Evolutionary conservation across 2,888 invertebrate genomes (phyloP).

Genomic region (Nomada ruficornis): DNA sequence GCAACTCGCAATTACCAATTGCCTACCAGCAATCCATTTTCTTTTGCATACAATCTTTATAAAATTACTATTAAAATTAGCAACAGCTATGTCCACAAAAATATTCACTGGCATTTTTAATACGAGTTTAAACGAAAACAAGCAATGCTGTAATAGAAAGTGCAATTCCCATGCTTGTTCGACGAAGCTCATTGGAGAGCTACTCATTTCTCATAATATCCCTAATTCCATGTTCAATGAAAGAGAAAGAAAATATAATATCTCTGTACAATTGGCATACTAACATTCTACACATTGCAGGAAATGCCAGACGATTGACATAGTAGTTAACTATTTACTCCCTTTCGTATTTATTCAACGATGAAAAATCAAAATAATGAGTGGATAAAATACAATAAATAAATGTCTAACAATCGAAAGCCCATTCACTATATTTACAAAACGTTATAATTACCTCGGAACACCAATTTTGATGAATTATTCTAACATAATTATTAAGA

Average conservation of each 20-base stretch:
- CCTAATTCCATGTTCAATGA: background rate
- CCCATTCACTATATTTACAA: background rate
- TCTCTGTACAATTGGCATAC: slow-evolving; percentile 25
- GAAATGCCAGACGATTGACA: background rate
- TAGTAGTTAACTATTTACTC: background rate
- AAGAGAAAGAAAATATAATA: slow-evolving; percentile 2
- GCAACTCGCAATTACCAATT: background rate
- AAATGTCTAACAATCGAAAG: background rate
- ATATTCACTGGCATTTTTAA: background rate
- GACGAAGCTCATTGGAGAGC: background rate
- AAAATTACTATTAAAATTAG: background rate
- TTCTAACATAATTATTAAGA: background rate
- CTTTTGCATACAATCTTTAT: background rate
- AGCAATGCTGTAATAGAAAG: slow-evolving; percentile 5
- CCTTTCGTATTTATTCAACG: background rate
- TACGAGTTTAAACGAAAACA: slow-evolving; percentile 10
- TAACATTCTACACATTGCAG: background rate
- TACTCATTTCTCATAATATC: background rate
- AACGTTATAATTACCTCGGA: background rate
- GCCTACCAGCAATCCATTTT: no score
- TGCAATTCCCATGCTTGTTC: background rate
- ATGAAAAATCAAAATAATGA: slow-evolving; percentile 6
- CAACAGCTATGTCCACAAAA: background rate
- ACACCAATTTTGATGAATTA: background rate
- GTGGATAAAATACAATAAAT: background rate